These are phyloP conservation scores for Pterobdella sp. DNA, from an alignment of 2,888 invertebrate genomes.

Conservation along the genomic window DNA sequence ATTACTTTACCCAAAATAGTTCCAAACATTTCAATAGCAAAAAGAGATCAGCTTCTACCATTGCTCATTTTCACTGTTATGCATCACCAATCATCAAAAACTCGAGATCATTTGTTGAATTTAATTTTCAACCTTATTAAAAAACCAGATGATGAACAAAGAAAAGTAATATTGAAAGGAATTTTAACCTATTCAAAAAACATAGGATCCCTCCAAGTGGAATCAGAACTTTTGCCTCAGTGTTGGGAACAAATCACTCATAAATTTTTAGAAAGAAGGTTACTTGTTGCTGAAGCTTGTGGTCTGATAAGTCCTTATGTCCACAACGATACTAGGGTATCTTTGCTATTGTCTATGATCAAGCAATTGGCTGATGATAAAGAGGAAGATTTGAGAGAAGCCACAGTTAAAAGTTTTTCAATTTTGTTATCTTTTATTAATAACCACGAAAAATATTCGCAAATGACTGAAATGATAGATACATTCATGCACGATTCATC, in stretches of 20 bases:
- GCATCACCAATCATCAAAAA: constrained; percentile 57
- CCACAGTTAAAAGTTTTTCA: constrained; percentile 60
- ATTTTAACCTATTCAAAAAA: constrained; percentile 53
- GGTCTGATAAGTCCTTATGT: constrained; percentile 61
- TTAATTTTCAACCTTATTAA: constrained; percentile 66
- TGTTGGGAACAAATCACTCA: constrained; percentile 68
- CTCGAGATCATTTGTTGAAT: constrained; percentile 61
- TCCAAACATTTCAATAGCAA: constrained; percentile 63
- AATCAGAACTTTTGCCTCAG: constrained; percentile 63
- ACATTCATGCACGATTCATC: constrained; percentile 58
- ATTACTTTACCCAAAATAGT: constrained; percentile 60
- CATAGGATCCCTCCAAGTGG: constrained; percentile 55
- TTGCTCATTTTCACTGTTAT: constrained; percentile 60
- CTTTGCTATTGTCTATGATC: constrained; percentile 64
- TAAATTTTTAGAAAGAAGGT: constrained; percentile 61
- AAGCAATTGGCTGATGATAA: constrained; percentile 67
- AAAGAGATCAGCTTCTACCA: constrained; percentile 64
- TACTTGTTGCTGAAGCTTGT: constrained; percentile 65
- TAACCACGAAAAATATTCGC: constrained; percentile 60
- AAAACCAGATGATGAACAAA: constrained; percentile 62
- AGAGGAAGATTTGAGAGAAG: constrained; percentile 59
- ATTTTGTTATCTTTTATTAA: constrained; percentile 60
- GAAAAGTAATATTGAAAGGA: constrained; percentile 54
- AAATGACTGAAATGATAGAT: constrained; percentile 56
- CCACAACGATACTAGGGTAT: constrained; percentile 59